These are phyloP conservation scores for Sminthurides bifidus DNA, from an alignment of 1,140 invertebrate genomes.

Conservation along the genomic window DNA sequence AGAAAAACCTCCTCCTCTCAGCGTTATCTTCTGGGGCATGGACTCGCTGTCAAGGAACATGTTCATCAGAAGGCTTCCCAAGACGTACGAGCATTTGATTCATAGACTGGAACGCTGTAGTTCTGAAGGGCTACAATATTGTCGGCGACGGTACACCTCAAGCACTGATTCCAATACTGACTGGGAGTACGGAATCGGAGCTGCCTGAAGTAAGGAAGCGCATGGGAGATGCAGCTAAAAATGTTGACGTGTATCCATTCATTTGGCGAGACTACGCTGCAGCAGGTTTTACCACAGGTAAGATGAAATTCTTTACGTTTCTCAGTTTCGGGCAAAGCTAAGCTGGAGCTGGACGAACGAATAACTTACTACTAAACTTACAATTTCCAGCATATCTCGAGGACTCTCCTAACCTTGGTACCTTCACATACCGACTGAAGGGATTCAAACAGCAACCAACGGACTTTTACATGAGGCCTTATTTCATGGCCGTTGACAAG, in stretches of 20 bases:
- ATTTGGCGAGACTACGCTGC: constrained; percentile 63
- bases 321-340: neutral
- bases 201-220: constrained; percentile 72
- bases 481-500: constrained; percentile 50
- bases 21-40: constrained; percentile 79
- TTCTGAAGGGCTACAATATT: constrained; percentile 78
- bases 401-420: constrained; percentile 69
- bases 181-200: constrained; percentile 76
- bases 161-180: constrained; percentile 78
- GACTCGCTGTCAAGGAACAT: constrained; percentile 80
- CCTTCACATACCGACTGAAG: constrained; percentile 80
- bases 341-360: neutral
- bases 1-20: constrained; percentile 45
- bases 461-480: constrained; percentile 80
- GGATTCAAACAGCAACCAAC: constrained; percentile 75
- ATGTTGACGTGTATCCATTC: constrained; percentile 67
- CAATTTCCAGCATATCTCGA: constrained; percentile 65
- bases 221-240: constrained; percentile 48
- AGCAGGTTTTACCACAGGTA: constrained; percentile 51
- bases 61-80: constrained; percentile 73
- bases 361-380: neutral
- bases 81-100: constrained; percentile 61
- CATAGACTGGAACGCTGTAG: constrained; percentile 52
- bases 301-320: constrained; percentile 8
- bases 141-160: constrained; percentile 90